Evolutionary conservation across 2,113 vertebrate genomes (phyloP), one percentile per base, ranked within the genome.

Genomic region (Amblyornis subalaris): DNA sequence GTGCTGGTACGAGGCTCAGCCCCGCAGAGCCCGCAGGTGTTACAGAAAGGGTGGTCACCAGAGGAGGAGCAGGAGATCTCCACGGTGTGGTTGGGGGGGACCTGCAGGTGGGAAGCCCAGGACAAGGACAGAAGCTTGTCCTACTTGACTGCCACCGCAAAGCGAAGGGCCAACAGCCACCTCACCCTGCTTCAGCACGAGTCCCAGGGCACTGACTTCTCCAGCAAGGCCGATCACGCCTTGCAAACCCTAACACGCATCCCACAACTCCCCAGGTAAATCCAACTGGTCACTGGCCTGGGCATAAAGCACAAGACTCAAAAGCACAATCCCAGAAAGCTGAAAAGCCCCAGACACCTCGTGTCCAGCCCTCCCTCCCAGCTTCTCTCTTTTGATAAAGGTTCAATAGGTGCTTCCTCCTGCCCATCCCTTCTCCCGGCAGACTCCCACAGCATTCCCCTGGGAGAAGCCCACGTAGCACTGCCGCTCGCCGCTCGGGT

Each of bases 261-360:
- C 85, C 89, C 51, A 50, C 67, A 14, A 7, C 35, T 62, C 65
- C 62, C 88, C 79, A 69, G 50, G 62, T 26, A 18, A 85, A 73
- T 42, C 58, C 74, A 47, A 4, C 80, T 7, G 21, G 13, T 89
- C 83, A 44, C 55, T 3, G 12, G 82, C 70, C 70, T 80, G 93
- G 93, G 91, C 61, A 33, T 38, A 94, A 97, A 97, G 95, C 93
- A 95, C 88, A 95, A 96, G 72, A 93, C 71, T 93, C 85, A 75
- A 84, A 97, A 97, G 95, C 95, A 96, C 96, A 96, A 96, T 70
- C 74, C 70, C 14, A 4, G 77, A 84, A 87, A 86, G 88, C 66
- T 16, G 51, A 90, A 76, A 94, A 75, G 29, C 38, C 80, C 79
- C 66, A 40, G 26, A 24, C 64, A 8, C 38, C 29, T 86, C 38